Percentiles rank a stretch among this genome's conserved stretches.
These are phyloP conservation scores for Nycticryphes semicollaris DNA, from an alignment of 2,113 vertebrate genomes.

Conservation along the genomic window DNA sequence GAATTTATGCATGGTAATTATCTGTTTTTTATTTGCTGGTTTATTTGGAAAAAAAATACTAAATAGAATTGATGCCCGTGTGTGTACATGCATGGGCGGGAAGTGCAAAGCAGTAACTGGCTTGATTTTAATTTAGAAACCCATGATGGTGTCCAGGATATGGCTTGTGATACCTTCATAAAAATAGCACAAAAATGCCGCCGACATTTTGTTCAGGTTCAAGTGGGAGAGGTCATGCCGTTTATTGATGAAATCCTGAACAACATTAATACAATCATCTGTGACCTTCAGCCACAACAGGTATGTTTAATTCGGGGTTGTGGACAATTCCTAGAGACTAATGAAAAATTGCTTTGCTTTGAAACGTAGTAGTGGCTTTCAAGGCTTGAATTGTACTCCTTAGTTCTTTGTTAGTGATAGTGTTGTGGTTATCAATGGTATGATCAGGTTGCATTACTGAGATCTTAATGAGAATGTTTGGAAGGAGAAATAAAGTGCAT, in stretches of 20 bases:
- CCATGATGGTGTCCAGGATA: constrained; percentile 97
- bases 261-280: constrained; percentile 99
- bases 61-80: neutral
- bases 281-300: constrained; percentile 98
- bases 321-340: neutral
- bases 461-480: neutral
- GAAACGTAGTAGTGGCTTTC: neutral
- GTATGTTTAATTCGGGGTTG: constrained; percentile 50
- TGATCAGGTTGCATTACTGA: neutral
- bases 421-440: neutral
- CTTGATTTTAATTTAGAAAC: constrained; percentile 83
- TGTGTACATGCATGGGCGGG: rapidly evolving
- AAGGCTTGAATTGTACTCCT: neutral
- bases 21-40: neutral
- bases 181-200: constrained; percentile 99
- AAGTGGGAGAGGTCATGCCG: constrained; percentile 99
- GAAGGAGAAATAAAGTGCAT: neutral
- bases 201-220: constrained; percentile 98
- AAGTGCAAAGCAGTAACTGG: neutral
- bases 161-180: constrained; percentile 99
- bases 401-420: neutral
- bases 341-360: neutral
- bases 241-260: constrained; percentile 99
- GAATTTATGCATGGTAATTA: constrained; percentile 98
- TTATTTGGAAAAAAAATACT: neutral